Evolutionary conservation across 2,888 invertebrate genomes (phyloP).

Genomic region (Aphidoletes aphidimyza): DNA sequence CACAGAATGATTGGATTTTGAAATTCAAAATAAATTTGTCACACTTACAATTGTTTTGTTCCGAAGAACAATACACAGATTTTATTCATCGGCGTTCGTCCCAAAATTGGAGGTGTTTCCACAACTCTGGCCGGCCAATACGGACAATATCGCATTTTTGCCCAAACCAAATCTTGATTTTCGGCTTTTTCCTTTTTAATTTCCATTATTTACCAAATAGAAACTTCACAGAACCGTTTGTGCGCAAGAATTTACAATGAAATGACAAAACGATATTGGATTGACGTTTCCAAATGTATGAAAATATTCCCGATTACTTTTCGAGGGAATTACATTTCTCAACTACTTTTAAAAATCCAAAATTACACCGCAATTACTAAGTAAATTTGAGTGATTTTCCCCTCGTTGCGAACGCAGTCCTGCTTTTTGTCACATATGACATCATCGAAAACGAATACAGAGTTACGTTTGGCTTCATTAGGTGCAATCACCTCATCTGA

Average conservation of each 20-base stretch:
- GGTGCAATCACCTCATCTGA: no score
- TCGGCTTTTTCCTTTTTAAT: neutral
- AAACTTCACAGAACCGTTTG: neutral
- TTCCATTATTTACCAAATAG: neutral
- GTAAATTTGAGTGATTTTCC: no score
- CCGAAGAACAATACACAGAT: neutral
- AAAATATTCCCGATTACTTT: neutral
- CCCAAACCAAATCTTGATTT: neutral
- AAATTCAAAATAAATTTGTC: no score
- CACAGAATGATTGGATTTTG: no score
- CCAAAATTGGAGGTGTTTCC: neutral
- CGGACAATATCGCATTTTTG: neutral
- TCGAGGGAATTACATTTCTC: neutral
- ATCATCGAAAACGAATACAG: no score
- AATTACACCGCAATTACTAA: no score
- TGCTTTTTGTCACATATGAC: no score
- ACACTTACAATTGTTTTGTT: neutral
- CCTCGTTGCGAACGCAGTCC: no score
- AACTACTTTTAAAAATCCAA: neutral
- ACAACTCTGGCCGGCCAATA: neutral
- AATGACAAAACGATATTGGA: neutral
- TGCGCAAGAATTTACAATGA: neutral
- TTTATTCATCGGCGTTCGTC: neutral
- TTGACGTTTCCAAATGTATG: neutral
- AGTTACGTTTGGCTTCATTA: no score